Percentiles rank a stretch among this genome's conserved stretches.
phyloP scores from a whole-genome alignment of 2,888 invertebrate genomes.

The Parnassius smintheus region DNA sequence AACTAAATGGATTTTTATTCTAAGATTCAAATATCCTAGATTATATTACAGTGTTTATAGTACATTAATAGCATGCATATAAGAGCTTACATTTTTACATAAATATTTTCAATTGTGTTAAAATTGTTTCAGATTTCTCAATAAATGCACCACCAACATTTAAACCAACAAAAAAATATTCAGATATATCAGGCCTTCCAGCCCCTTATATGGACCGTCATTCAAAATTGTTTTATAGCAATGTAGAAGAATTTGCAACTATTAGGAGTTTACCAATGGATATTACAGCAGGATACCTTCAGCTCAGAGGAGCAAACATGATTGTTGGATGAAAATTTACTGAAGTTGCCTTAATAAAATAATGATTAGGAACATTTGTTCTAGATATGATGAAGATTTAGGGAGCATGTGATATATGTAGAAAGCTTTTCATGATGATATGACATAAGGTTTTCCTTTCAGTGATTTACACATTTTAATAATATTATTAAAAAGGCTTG shows the following conservation, averaged over 20 bases:
- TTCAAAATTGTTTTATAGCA: slow-evolving; percentile 92
- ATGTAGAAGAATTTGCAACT: slow-evolving; percentile 92
- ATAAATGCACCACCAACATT: slow-evolving; percentile 96
- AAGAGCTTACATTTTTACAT: neutral
- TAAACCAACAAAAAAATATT: slow-evolving; percentile 95
- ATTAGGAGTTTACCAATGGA: slow-evolving; percentile 94
- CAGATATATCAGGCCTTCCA: slow-evolving; percentile 93
- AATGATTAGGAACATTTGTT: too few species aligned
- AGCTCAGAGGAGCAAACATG: slow-evolving; percentile 90
- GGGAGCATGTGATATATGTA: too few species aligned
- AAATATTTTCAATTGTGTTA: neutral
- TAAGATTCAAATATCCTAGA: too few species aligned
- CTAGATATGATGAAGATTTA: too few species aligned
- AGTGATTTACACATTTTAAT: too few species aligned
- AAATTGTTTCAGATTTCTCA: slow-evolving; percentile 85
- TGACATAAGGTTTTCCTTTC: too few species aligned
- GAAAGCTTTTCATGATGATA: too few species aligned
- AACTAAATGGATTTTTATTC: too few species aligned
- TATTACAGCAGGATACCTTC: slow-evolving; percentile 93
- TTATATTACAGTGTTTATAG: too few species aligned
- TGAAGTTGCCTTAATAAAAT: too few species aligned
- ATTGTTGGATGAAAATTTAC: slow-evolving; percentile 82
- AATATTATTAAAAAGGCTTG: too few species aligned
- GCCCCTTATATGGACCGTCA: slow-evolving; percentile 95
- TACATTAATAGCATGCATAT: too few species aligned